These are phyloP conservation scores for Dicerorhinus sumatrensis DNA, from an alignment of 2,113 vertebrate genomes.

Conservation along the genomic window DNA sequence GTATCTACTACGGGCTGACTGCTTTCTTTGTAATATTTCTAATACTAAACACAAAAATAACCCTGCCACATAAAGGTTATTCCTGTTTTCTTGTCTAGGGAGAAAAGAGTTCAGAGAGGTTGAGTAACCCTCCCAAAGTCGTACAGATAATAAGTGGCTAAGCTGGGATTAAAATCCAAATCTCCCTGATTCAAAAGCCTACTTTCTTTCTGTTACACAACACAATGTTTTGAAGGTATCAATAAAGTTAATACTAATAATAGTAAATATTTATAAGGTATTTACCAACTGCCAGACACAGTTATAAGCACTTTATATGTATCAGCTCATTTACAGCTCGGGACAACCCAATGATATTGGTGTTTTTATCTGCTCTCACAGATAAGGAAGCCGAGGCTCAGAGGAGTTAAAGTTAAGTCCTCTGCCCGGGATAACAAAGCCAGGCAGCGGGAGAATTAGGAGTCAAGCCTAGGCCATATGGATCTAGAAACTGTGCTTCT, in stretches of 20 bases:
- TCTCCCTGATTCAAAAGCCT: not conserved
- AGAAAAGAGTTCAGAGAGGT: not conserved
- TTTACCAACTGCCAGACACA: not conserved
- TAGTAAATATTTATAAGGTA: not conserved
- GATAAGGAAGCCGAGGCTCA: not conserved
- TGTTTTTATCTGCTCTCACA: not conserved
- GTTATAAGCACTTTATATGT: not conserved
- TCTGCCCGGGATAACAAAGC: not conserved
- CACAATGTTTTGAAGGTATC: not conserved
- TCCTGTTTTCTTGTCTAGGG: not conserved
- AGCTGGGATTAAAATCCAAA: not conserved
- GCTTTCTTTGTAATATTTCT: not conserved
- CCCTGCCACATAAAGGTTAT: not conserved
- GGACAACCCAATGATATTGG: not conserved
- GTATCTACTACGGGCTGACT: not conserved
- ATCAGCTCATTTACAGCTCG: not conserved
- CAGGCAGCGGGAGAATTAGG: not conserved
- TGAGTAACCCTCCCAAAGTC: not conserved
- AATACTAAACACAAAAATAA: not conserved
- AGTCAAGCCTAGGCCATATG: not conserved
- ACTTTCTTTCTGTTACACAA: not conserved
- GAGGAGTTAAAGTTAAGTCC: not conserved
- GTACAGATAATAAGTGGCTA: not conserved
- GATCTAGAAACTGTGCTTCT: not conserved
- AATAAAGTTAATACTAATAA: not conserved